Base-by-base conservation (phyloP, 2,888 invertebrate genomes). In the Hirtodrosophila trivittata region DNA sequence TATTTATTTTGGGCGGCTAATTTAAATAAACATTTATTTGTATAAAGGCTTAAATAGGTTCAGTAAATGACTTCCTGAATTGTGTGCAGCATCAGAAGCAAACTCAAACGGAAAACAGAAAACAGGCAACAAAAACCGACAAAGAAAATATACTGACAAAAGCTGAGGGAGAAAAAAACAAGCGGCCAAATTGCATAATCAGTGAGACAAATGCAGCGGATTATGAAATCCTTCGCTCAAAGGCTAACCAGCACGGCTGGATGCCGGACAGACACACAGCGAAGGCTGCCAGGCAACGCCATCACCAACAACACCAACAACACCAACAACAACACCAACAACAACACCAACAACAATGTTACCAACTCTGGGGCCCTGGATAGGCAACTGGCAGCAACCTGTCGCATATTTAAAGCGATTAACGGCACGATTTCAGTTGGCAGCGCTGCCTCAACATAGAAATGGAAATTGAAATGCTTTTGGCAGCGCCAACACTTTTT, bases 1-100 rank as follows among this genome's bases (percentile, higher is more conserved):
- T 72, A 80, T 77, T 73, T 77, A 66, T 65, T 72, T 75, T 58
- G 69, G 43, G 50, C 39, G 58, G 57, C 80, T 80, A 86, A 81
- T 81, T 81, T 81, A 84, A 86, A 81, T 84, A 81, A 81, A 86
- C 86, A 86, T 81, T 86, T 86, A 83, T 84, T 86, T 80, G 86
- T 57, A 55, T 62, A 70, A 62, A 75, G 83, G 83, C 86, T 59
- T 72, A 78, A 78, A 82, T 85, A 66, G 60, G 66, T 58, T 66
- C 60, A 77, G 82, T 58, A 83, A 81, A 86, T 86, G 81, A 81
- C 86, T 86, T 81, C 86, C 86, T 84, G 86, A 70, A 83, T 76
- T 83, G 56, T 70, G 33, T 73, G 64, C 57, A 47, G 35, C 56
- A 56, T 21, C 18, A 47, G 30, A 30, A 43, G 26, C 39, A 16